phyloP scores from a whole-genome alignment of 2,888 invertebrate genomes.

The Diadromus collaris region DNA sequence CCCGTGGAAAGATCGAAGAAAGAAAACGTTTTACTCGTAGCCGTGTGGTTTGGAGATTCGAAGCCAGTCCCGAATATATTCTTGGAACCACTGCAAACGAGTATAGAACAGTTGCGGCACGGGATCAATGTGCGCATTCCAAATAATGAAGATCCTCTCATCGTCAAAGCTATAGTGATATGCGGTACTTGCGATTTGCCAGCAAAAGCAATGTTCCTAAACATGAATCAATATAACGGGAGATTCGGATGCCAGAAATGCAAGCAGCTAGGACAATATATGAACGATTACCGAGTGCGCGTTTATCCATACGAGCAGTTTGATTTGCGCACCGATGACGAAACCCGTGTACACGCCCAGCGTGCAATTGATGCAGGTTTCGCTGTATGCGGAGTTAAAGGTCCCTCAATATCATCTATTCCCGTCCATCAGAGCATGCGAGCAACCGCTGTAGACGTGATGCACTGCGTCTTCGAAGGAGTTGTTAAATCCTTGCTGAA shows the following conservation, averaged over 20 bases:
- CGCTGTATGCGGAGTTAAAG: conserved; percentile 31
- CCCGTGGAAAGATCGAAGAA: background rate
- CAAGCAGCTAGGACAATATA: background rate
- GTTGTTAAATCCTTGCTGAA: conserved; percentile 19
- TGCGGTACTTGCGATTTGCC: conserved; percentile 13
- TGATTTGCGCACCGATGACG: conserved; percentile 8
- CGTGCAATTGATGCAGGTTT: background rate
- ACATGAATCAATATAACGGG: conserved; percentile 18
- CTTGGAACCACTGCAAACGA: background rate
- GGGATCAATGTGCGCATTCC: conserved; percentile 36
- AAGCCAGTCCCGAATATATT: background rate
- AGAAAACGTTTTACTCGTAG: background rate
- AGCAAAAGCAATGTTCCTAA: background rate
- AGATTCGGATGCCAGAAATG: conserved; percentile 9
- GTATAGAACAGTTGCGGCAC: background rate
- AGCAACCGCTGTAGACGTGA: conserved; percentile 13
- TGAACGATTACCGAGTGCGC: conserved; percentile 1
- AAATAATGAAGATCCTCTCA: conserved; percentile 10
- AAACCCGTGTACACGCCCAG: background rate
- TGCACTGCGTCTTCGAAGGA: conserved; percentile 40
- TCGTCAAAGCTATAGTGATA: conserved; percentile 22
- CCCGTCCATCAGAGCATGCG: conserved; percentile 8
- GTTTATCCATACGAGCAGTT: conserved; percentile 2
- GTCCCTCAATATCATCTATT: background rate
- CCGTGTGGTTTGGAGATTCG: background rate